Conservation (phyloP, 2,113 vertebrate species). For the Theropithecus gelada region DNA sequence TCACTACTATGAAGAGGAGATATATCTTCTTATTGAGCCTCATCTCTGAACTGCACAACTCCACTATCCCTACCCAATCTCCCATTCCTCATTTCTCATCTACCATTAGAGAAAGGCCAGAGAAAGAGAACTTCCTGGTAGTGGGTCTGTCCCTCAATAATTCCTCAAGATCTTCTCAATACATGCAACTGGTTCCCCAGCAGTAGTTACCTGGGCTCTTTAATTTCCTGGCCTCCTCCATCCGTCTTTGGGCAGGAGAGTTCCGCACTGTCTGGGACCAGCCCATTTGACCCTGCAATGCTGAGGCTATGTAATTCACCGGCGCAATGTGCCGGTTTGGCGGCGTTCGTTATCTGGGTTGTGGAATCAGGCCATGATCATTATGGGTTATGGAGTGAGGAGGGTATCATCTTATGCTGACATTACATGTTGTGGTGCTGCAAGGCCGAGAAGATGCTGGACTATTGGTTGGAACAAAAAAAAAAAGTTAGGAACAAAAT, state of each 20-base stretch:
- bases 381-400: neutral
- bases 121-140: neutral
- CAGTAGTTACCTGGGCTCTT: neutral
- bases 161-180: neutral
- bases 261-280: neutral
- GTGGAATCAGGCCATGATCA: too few species aligned
- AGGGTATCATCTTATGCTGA: neutral
- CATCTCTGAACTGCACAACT: too few species aligned
- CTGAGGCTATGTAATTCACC: neutral
- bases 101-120: neutral
- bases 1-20: neutral
- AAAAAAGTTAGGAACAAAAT: neutral
- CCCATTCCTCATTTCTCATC: neutral
- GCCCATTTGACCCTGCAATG: neutral
- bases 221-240: neutral
- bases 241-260: neutral
- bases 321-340: neutral
- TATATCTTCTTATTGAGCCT: neutral
- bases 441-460: neutral
- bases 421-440: neutral
- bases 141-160: neutral
- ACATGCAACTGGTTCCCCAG: neutral
- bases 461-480: neutral
- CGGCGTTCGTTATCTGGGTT: rapidly evolving
- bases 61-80: rapidly evolving